phyloP scores from a whole-genome alignment of 2,797 vertebrate species.

The Holocentrus rufus region DNA sequence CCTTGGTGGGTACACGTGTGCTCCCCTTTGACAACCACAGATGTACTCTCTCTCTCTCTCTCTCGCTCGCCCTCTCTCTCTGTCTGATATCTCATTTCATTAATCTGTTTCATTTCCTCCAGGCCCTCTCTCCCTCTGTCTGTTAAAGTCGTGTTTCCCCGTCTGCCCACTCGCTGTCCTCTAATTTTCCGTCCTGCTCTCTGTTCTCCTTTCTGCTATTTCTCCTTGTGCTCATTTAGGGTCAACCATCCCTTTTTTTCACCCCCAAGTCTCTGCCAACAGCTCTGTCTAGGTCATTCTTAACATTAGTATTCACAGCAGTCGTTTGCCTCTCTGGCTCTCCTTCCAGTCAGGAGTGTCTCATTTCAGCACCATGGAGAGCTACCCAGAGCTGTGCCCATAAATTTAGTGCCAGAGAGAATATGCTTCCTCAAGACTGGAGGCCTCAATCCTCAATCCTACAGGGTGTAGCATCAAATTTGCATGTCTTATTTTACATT shows the following conservation, averaged over 20 bases:
- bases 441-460: not conserved
- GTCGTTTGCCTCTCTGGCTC: constrained; percentile 46
- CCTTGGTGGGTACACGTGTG: constrained; percentile 3
- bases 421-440: constrained; percentile 2
- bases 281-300: constrained; percentile 61
- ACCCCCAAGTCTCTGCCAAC: constrained; percentile 59
- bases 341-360: constrained; percentile 41
- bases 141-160: constrained; percentile 45
- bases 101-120: constrained; percentile 50
- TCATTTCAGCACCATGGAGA: constrained; percentile 53
- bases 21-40: constrained; percentile 5
- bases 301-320: constrained; percentile 68
- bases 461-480: not conserved
- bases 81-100: constrained; percentile 52
- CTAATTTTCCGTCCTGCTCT: constrained; percentile 35
- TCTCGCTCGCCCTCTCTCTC: constrained; percentile 11
- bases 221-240: constrained; percentile 59
- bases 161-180: constrained; percentile 56
- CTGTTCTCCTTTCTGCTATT: constrained; percentile 25
- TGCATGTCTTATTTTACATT: too few relatives aligned
- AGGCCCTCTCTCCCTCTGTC: constrained; percentile 17
- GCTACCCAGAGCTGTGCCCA: not conserved
- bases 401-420: constrained; percentile 23
- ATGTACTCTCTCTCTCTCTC: constrained; percentile 4
- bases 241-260: constrained; percentile 55